Percentiles rank a stretch among this genome's conserved stretches.
phyloP scores from a whole-genome alignment of 2,113 vertebrate genomes.

The Rhynchomys soricoides region DNA sequence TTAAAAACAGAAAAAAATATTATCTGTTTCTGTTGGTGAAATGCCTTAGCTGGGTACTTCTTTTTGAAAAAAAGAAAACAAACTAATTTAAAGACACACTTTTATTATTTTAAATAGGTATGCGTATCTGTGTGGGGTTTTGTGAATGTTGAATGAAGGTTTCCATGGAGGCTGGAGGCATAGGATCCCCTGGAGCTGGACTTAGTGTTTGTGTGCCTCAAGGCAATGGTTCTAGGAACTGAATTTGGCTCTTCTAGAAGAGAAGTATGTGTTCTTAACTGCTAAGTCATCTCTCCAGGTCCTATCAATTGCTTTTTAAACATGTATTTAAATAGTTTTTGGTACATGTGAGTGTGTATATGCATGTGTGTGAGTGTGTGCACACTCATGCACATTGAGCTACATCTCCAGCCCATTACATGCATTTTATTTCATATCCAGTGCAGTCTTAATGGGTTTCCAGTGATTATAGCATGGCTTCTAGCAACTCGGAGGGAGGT shows the following conservation, averaged over 20 bases:
- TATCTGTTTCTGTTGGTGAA: conserved; percentile 6
- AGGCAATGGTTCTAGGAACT: not conserved
- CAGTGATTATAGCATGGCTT: not conserved
- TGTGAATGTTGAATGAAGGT: not conserved
- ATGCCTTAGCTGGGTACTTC: not conserved
- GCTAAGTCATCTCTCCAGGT: not conserved
- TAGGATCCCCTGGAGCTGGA: not conserved
- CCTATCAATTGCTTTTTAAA: not conserved
- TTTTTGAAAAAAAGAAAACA: not conserved
- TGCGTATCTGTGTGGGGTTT: not conserved
- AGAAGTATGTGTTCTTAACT: not conserved
- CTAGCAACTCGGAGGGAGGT: not conserved
- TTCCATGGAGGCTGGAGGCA: not conserved
- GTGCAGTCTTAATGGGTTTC: not conserved
- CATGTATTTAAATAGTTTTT: not conserved
- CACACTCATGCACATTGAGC: not conserved
- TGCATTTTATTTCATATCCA: not conserved
- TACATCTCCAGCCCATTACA: not conserved
- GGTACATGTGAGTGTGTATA: not conserved
- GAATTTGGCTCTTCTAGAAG: not conserved
- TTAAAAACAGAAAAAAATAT: not conserved
- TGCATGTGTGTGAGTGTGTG: not conserved
- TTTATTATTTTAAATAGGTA: not conserved
- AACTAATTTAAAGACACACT: not conserved
- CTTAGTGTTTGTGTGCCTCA: not conserved